A percentile compares a stretch with the other conserved stretches of the same genome.
Conservation (phyloP, 37 sponge, comb jelly and placozoan species). For the Crambe crambe region DNA sequence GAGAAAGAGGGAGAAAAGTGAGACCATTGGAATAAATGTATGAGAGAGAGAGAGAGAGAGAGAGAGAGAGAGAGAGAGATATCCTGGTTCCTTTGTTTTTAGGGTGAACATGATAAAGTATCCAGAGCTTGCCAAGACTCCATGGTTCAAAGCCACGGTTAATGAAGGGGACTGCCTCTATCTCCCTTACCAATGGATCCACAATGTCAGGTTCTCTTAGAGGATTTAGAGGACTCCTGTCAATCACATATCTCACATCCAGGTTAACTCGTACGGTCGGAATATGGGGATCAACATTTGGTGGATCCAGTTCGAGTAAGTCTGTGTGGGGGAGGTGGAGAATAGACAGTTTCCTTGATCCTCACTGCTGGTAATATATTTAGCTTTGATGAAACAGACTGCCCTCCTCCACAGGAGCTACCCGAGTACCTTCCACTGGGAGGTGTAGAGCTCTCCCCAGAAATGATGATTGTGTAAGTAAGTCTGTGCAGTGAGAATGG, state of each 20-base stretch:
- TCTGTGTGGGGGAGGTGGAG: too few species aligned
- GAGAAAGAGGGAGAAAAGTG: too few species aligned
- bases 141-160: constrained; percentile 62
- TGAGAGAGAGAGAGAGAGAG: too few species aligned
- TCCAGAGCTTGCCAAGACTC: constrained; percentile 54
- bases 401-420: not conserved
- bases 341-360: not conserved
- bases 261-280: constrained; percentile 54
- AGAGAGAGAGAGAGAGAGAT: too few species aligned
- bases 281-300: constrained; percentile 74
- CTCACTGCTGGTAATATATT: too few species aligned
- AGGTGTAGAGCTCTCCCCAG: constrained; percentile 5
- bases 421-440: constrained; percentile 31
- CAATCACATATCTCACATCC: not conserved
- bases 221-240: not conserved
- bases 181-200: constrained; percentile 70
- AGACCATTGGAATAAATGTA: too few species aligned
- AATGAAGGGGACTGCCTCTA: constrained; percentile 77
- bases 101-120: constrained; percentile 69
- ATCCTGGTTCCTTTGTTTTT: not conserved
- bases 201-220: constrained; percentile 46
- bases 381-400: constrained; percentile 33
- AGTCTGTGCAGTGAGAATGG: too few species aligned
- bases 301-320: constrained; percentile 64
- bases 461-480: constrained; percentile 43